Base-by-base conservation (phyloP, 2,797 vertebrate genomes). In the Carapus acus region DNA sequence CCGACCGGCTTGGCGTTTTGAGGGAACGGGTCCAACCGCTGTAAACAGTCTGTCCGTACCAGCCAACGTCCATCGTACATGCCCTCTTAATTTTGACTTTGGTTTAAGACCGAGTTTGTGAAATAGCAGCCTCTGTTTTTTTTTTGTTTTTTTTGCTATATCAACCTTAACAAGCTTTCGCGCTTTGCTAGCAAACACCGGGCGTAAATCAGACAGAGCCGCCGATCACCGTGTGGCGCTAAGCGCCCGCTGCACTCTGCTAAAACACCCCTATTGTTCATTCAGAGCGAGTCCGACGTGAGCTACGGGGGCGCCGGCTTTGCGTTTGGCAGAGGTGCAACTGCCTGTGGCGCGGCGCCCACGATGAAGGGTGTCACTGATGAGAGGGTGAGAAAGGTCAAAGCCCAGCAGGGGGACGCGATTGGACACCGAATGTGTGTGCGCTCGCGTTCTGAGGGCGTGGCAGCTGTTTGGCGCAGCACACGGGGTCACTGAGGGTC, bases 1-100 rank as follows among this genome's bases (percentile, higher is more conserved):
- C 40, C 29, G 50, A 54, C 51, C 69, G 58, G 46, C 63, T 61
- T 48, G 43, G 41, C 18, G 45, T 65, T 63, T 57, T 40, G 48
- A 38, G 11, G 20, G 50, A 59, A 36, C 21, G 37, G 23, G 34
- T 61, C 27, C 47, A 40, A 37, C 51, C 15, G 43, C 15, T 58
- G 58, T 56, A 49, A 67, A 59, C 43, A 54, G 8, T 43, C 44
- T 20, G 44, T 18, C 14, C 7, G 33, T 20, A 48, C 3, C 13
- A 51, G 12, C 41, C 45, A 38, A 58, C 8, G 16, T 43, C 37
- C 13, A 23, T 11, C 8, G 58, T 14, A 42, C 7, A 16, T 24
- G 13, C 16, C 44, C 12, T 7, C 43, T 38, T 42, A 2, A 49
- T 29, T 38, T 34, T 40, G 49, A 21, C 29, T 41, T 44, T 14